Conservation (phyloP, 2,888 invertebrate species). For the Brachylomia viminalis region DNA sequence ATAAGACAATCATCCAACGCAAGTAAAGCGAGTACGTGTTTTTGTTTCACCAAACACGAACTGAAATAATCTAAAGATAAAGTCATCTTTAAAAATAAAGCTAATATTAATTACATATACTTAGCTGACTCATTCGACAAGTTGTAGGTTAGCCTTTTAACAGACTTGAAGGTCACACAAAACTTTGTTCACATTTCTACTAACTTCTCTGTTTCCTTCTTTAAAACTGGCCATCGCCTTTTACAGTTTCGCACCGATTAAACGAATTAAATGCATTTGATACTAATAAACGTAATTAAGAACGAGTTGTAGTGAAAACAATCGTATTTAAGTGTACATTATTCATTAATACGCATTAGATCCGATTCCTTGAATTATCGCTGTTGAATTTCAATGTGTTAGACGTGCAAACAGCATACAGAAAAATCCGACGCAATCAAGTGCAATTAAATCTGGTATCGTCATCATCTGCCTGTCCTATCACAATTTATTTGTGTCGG, state of each 20-base stretch:
- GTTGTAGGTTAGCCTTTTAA: neutral
- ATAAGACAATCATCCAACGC: neutral
- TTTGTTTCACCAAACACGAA: neutral
- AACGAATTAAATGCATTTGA: slow-evolving; percentile 4
- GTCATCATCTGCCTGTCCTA: neutral
- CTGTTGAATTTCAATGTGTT: slow-evolving; percentile 6
- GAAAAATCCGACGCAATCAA: neutral
- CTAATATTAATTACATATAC: neutral
- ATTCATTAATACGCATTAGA: slow-evolving; percentile 21
- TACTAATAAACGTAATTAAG: slow-evolving; percentile 29
- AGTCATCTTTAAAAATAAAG: neutral
- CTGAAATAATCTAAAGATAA: neutral
- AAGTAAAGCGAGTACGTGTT: neutral
- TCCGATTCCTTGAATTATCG: slow-evolving; percentile 15
- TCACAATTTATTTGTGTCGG: neutral
- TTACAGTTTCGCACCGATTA: neutral
- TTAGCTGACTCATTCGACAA: neutral
- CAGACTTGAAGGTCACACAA: neutral
- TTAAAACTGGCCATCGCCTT: neutral
- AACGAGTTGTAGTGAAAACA: slow-evolving; percentile 13
- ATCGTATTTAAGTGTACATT: slow-evolving; percentile 11
- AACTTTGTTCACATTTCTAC: no score
- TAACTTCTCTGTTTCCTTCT: neutral
- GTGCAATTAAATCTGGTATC: neutral
- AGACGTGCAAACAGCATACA: neutral